Conservation (phyloP, 2,113 vertebrate species). For the Lagopus muta region DNA sequence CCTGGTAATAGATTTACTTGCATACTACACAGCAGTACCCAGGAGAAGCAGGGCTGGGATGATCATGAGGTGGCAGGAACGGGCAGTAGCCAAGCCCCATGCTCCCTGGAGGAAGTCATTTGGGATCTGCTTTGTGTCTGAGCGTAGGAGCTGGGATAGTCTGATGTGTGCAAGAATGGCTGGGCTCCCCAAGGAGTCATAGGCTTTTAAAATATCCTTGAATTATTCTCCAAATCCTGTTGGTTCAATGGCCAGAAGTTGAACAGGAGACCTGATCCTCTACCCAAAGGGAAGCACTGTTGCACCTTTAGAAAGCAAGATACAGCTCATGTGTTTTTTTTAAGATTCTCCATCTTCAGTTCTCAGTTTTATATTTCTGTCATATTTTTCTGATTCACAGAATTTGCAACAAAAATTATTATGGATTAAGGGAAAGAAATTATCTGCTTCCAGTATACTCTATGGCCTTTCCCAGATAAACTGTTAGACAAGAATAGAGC, state of each 20-base stretch:
- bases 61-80: background rate
- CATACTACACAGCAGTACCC: background rate
- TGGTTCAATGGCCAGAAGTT: background rate
- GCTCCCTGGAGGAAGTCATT: background rate
- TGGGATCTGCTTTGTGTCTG: background rate
- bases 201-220: background rate
- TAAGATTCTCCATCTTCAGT: background rate
- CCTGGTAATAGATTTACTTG: slow-evolving; percentile 70
- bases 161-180: background rate
- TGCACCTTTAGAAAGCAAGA: background rate
- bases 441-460: background rate
- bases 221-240: background rate
- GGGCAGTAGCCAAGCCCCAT: background rate
- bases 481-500: background rate
- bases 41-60: background rate
- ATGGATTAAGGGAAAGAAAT: background rate
- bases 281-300: too few species aligned
- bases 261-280: background rate
- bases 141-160: background rate
- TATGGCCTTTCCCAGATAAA: background rate
- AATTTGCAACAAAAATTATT: fast-evolving
- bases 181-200: background rate
- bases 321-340: fast-evolving
- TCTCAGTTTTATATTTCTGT: background rate
- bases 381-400: background rate